A percentile compares a stretch with the other conserved stretches of the same genome.
Evolutionary conservation across 2,797 vertebrate species (phyloP).

Genomic region (Podargus strigoides): DNA sequence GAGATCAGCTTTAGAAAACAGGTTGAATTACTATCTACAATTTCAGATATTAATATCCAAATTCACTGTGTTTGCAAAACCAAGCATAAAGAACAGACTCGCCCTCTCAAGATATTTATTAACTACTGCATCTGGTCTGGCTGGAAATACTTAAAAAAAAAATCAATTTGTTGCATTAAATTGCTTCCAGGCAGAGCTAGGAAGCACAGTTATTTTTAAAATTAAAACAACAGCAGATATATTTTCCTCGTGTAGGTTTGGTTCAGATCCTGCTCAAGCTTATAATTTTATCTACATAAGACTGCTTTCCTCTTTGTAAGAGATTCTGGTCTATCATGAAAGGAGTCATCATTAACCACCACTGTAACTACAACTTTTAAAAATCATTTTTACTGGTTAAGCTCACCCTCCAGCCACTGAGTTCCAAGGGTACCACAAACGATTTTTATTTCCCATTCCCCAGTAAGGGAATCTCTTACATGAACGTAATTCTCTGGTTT

Average conservation of each 20-base stretch:
- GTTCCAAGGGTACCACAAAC: background rate
- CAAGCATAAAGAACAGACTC: background rate
- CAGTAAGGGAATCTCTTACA: background rate
- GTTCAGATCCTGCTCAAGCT: conserved; percentile 15
- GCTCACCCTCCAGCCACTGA: background rate
- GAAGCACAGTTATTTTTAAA: conserved; percentile 11
- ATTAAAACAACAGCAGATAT: background rate
- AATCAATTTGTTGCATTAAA: conserved; percentile 11
- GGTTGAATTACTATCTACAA: background rate
- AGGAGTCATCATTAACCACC: background rate
- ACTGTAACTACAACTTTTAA: background rate
- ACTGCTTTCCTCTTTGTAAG: background rate
- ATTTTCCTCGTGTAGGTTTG: background rate
- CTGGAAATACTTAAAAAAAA: background rate
- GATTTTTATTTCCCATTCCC: background rate
- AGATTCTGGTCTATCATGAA: conserved; percentile 4
- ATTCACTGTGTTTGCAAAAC: conserved; percentile 16
- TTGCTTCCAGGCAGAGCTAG: conserved; percentile 36
- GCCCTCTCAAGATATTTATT: background rate
- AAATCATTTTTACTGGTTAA: background rate
- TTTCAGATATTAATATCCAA: conserved; percentile 1
- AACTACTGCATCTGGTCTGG: background rate
- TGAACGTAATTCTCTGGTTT: background rate
- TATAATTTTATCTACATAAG: conserved; percentile 32
- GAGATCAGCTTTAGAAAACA: background rate